These are phyloP conservation scores for Chymomyza procnemis DNA, from an alignment of 2,888 invertebrate genomes.

Conservation along the genomic window DNA sequence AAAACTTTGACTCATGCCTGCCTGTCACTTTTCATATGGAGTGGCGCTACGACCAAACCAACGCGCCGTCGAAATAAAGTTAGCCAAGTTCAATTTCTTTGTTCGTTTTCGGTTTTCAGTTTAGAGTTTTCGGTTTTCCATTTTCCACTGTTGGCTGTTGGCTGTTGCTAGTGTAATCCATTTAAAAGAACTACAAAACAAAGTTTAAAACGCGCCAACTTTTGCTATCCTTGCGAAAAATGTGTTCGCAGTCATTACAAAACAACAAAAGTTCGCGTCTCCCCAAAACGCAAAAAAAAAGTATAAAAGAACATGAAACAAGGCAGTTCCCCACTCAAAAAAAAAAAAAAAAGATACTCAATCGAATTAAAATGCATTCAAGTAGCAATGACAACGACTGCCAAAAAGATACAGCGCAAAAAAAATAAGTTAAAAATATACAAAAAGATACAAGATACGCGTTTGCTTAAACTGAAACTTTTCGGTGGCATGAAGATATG, in stretches of 20 bases:
- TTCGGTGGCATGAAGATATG: slow-evolving; percentile 69
- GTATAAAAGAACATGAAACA: not conserved
- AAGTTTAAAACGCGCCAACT: slow-evolving; percentile 38
- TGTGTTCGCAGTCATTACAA: slow-evolving; percentile 24
- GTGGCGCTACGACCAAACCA: not conserved
- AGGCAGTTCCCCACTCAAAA: not conserved
- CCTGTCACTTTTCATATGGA: not conserved
- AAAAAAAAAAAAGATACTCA: slow-evolving; percentile 50
- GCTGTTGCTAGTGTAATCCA: not conserved
- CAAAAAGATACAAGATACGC: slow-evolving; percentile 42
- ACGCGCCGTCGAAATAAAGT: slow-evolving; percentile 26
- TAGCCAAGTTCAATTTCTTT: slow-evolving; percentile 55
- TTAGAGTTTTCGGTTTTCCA: not conserved
- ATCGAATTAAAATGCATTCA: slow-evolving; percentile 70
- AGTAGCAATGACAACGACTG: slow-evolving; percentile 59
- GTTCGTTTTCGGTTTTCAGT: slow-evolving; percentile 38
- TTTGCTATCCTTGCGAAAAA: slow-evolving; percentile 50
- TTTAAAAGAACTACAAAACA: slow-evolving; percentile 35
- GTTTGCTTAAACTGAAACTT: slow-evolving; percentile 49
- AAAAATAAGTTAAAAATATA: slow-evolving; percentile 11
- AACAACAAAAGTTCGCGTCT: slow-evolving; percentile 2
- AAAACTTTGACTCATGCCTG: not conserved
- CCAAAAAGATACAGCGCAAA: slow-evolving; percentile 25
- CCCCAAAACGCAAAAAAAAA: not conserved
- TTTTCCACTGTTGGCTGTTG: too few species aligned